Evolutionary conservation across 2,888 invertebrate species (phyloP), one percentile per base, ranked within the genome.

Genomic region (Helicoverpa assulta): DNA sequence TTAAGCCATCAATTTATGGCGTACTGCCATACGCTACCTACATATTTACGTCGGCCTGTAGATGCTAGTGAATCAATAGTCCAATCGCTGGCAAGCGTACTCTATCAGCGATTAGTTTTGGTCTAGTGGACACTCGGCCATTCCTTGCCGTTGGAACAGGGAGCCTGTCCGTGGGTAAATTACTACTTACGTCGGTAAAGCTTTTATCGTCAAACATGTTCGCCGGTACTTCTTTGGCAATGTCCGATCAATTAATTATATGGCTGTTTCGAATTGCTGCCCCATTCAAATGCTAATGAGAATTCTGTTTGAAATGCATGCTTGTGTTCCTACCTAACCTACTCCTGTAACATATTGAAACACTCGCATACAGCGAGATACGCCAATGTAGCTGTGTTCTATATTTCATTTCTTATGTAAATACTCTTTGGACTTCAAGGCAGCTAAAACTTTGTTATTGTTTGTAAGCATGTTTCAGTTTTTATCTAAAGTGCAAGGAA

Each of bases 51-150:
- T 79, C 83, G 52, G 67, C 58, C 80, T 82, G 82, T 86, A 83
- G 80, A 83, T 81, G 86, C 87, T 87, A 87, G 87, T 80, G 87
- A 93, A 94, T 93, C 93, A 92, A 94, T 94, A 93, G 91, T 91
- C 91, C 89, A 90, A 92, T 91, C 91, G 92, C 90, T 92, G 90
- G 92, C 93, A 92, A 92, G 90, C 92, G 92, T 90, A 91, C 93
- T 95, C 94, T 93, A 94, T 95, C 94, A 94, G 90, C 94, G 94
- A 95, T 95, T 95, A 95, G 93, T 92, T 90, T 92, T 94, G 95
- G 93, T 94, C 94, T 93, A 88, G 87, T 93, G 93, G 90, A 90
- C 90, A 89, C 89, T 88, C 89, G 90, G 89, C 89, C 89, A 82
- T 79, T 90, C 89, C 91, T 90, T 90, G 89, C 89, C 86, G 85